Evolutionary conservation across 2,888 invertebrate species (phyloP), one percentile per base, ranked within the genome.

Genomic region (Geotrupes spiniger): DNA sequence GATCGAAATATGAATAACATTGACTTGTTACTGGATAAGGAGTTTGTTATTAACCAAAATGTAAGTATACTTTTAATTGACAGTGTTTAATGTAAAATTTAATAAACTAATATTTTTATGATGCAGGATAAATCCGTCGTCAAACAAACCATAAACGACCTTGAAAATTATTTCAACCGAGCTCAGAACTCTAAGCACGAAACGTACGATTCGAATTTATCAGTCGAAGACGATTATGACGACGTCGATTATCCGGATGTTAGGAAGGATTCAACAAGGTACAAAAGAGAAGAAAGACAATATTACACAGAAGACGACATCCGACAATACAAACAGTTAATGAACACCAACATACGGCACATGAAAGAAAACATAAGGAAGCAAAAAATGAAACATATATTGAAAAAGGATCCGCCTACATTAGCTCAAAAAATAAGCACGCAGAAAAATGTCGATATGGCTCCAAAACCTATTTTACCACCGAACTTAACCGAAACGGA

Each of bases 161-260:
- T 56, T 17, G 56, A 56, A 48, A 40, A 50, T 12, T 58, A 49
- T 38, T 56, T 58, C 27, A 58, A 54, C 16, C 15, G 46, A n/a
- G 21, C 28, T 10, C 8, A n/a, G 36, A 8, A 31, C 9, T 2
- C 6, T 11, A 8, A 5, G 12, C 12, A 33, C 9, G 26, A 39
- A 11, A 8, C 9, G 2, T 11, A 45, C 9, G 41, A 41, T 31
- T 12, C 25, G 12, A 15, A 49, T 37, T 16, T 37, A 11, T 45
- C 36, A 28, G 29, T 11, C 14, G 33, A 43, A 5, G 11, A 43
- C 11, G 36, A 43, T 12, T 40, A 49, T 6, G 40, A 45, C 14
- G 46, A 42, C 31, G 10, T 41, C 10, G 42, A 29, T n/a, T 28
- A 46, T 39, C 16, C 16, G 11, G 25, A 38, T 25, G 11, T 26